Base-by-base conservation (phyloP, 2,113 vertebrate species). In the Thalassoma bifasciatum region DNA sequence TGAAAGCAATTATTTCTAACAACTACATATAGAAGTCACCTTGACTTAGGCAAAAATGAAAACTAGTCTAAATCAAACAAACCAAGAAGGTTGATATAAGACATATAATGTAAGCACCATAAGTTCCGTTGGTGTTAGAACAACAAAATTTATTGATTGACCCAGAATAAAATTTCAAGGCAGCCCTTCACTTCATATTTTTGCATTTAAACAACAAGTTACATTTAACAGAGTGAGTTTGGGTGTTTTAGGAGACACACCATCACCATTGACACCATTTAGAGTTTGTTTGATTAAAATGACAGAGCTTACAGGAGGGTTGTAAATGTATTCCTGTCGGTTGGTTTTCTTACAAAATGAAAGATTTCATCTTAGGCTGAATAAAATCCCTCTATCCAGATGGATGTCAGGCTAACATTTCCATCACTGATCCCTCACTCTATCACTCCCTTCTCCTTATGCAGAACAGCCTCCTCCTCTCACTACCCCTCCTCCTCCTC, bases 361-460 rank as follows among this genome's bases (percentile, higher is more conserved):
- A 10, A 2, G 2, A 63, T 62, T 62, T 74, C 12, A 65, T 22
- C 30, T 66, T 11, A 66, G 38, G 40, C 30, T 65, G 13, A 68
- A 44, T 34, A 14, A 74, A 73, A 72, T 67, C 30, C 56, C 56
- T 56, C 46, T 26, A 60, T 11, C 22, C 57, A 54, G 40, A 81
- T 23, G 1, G 65, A 58, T 60, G n/a, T 63, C 37, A 73, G 21
- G 46, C 47, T 47, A 64, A 76, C 30, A 36, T 74, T 75, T 76
- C 56, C 72, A 70, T 72, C 58, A 57, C 68, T 63, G 72, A 71
- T 64, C 57, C 52, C 67, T 30, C 30, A 22, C 72, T 23, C 10
- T 50, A 72, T 73, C 63, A 56, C 75, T 75, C 75, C 75, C 71
- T 63, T 69, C 74, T 42, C 44, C 38, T 56, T 57, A 24, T 71